phyloP scores from a whole-genome alignment of 2,797 vertebrate species.

The Parauchenoglanis punctatus region DNA sequence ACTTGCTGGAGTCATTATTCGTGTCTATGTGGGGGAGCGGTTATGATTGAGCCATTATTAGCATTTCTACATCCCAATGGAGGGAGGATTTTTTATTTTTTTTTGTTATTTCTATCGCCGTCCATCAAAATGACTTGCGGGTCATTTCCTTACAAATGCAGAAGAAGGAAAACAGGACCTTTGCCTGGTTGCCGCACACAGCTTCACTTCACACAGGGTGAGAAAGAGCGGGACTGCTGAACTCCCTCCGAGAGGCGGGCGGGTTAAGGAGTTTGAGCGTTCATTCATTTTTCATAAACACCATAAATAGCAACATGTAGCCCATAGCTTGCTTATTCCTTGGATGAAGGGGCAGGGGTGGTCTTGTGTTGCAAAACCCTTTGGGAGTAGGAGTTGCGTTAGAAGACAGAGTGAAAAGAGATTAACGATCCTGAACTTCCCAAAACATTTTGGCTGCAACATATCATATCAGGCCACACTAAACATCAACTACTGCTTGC shows the following conservation, averaged over 20 bases:
- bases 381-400: slow-evolving; percentile 33
- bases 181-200: slow-evolving; percentile 36
- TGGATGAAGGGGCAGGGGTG: slow-evolving; percentile 43
- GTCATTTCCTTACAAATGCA: slow-evolving; percentile 47
- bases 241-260: slow-evolving; percentile 40
- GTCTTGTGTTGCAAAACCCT: slow-evolving; percentile 27
- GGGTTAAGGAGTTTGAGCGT: slow-evolving; percentile 42
- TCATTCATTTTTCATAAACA: slow-evolving; percentile 49
- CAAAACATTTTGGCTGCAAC: slow-evolving; percentile 35
- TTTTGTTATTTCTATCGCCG: slow-evolving; percentile 51
- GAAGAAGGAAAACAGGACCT: slow-evolving; percentile 52
- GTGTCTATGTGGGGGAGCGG: not conserved
- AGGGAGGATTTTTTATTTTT: slow-evolving; percentile 9
- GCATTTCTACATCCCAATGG: slow-evolving; percentile 13
- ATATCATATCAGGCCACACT: not conserved
- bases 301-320: slow-evolving; percentile 67
- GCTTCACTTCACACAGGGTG: slow-evolving; percentile 39
- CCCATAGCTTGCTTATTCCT: slow-evolving; percentile 58
- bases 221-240: slow-evolving; percentile 49
- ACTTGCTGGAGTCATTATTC: not conserved
- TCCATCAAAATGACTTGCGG: slow-evolving; percentile 51
- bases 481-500: not conserved
- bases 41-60: slow-evolving; percentile 41
- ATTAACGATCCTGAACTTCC: slow-evolving; percentile 64
- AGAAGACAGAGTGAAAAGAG: slow-evolving; percentile 24